Conservation (phyloP, 2,113 vertebrate genomes). For the Larimichthys crocea region DNA sequence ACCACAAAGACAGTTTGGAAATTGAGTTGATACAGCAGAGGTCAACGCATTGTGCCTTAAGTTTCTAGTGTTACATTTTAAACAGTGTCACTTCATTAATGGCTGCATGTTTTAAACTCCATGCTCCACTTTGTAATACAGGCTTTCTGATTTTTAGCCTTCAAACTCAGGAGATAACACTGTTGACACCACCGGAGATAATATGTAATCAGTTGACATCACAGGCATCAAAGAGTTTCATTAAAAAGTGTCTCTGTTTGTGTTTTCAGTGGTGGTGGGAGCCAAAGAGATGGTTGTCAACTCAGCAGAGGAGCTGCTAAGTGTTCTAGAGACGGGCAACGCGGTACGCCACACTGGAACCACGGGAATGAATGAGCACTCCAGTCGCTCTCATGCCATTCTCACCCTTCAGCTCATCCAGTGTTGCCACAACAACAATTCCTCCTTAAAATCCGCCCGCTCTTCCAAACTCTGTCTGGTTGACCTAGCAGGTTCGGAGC, state of each 20-base stretch:
- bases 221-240: neutral
- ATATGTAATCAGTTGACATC: too few species aligned
- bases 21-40: neutral
- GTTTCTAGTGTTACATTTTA: too few species aligned
- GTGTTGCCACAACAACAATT: slow-evolving; percentile 47
- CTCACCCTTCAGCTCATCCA: slow-evolving; percentile 89
- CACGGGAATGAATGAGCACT: slow-evolving; percentile 91
- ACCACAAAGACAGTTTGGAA: neutral
- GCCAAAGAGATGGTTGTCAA: slow-evolving; percentile 88
- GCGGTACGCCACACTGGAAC: slow-evolving; percentile 86
- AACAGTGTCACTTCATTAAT: neutral
- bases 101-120: neutral
- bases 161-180: too few species aligned
- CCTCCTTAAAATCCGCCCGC: slow-evolving; percentile 62
- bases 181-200: too few species aligned
- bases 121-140: too few species aligned
- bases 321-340: slow-evolving; percentile 86
- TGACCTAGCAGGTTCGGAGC: slow-evolving; percentile 92
- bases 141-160: too few species aligned
- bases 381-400: slow-evolving; percentile 92
- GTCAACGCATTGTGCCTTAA: neutral
- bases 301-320: slow-evolving; percentile 89
- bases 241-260: slow-evolving; percentile 2
- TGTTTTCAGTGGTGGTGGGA: slow-evolving; percentile 88
- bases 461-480: slow-evolving; percentile 93